phyloP scores from a whole-genome alignment of 2,113 vertebrate species.

The Prochilodus magdalenae region DNA sequence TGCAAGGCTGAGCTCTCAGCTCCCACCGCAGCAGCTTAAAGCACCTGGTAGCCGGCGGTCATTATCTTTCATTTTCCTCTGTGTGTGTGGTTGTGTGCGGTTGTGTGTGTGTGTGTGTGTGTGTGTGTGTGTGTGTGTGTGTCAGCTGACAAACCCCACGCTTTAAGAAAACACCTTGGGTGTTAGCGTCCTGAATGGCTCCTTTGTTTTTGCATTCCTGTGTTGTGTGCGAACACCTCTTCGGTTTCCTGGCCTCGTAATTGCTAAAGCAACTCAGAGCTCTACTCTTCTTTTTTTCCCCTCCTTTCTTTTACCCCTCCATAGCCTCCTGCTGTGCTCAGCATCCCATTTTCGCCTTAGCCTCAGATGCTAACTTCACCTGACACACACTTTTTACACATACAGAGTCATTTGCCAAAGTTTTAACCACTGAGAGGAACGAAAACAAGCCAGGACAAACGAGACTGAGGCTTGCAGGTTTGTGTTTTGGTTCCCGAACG shows the following conservation, averaged over 20 bases:
- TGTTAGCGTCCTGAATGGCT: slow-evolving; percentile 69
- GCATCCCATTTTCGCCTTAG: slow-evolving; percentile 41
- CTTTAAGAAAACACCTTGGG: slow-evolving; percentile 71
- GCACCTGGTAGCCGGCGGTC: slow-evolving; percentile 72
- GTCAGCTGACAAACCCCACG: slow-evolving; percentile 69
- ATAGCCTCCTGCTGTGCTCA: slow-evolving; percentile 59
- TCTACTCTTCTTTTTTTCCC: slow-evolving; percentile 31
- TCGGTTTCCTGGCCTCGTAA: slow-evolving; percentile 73
- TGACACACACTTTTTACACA: slow-evolving; percentile 72
- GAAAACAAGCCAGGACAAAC: slow-evolving; percentile 57
- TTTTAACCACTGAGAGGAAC: slow-evolving; percentile 62
- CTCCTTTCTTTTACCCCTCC: too few species aligned
- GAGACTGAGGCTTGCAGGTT: slow-evolving; percentile 44
- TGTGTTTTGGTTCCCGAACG: slow-evolving; percentile 71
- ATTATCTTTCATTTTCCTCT: slow-evolving; percentile 71
- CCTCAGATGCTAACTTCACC: slow-evolving; percentile 68
- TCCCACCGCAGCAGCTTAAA: slow-evolving; percentile 53
- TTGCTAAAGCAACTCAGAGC: slow-evolving; percentile 65
- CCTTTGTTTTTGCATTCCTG: slow-evolving; percentile 76
- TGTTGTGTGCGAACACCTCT: slow-evolving; percentile 72
- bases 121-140: slow-evolving; percentile 46
- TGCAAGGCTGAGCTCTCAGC: slow-evolving; percentile 47
- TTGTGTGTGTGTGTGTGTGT: slow-evolving; percentile 58
- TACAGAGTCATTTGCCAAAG: slow-evolving; percentile 64
- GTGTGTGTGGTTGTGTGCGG: slow-evolving; percentile 41